phyloP scores from a whole-genome alignment of 2,113 vertebrate species.

The Ginglymostoma cirratum region DNA sequence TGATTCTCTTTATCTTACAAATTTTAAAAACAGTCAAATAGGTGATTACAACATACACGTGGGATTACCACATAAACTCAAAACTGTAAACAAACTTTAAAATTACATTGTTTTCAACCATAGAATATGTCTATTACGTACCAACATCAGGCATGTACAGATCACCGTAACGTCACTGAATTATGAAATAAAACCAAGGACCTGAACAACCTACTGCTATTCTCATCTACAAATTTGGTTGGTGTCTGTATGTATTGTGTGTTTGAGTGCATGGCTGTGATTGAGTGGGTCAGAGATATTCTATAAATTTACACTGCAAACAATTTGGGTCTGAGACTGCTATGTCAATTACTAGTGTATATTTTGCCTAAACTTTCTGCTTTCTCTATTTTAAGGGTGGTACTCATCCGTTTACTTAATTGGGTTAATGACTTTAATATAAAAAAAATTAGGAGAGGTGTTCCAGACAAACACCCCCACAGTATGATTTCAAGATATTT shows the following conservation, averaged over 20 bases:
- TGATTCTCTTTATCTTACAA: too few relatives aligned
- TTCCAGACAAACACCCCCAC: neutral
- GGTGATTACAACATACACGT: too few relatives aligned
- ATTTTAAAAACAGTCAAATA: too few relatives aligned
- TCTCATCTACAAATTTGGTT: too few relatives aligned
- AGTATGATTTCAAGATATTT: neutral
- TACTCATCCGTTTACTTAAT: neutral
- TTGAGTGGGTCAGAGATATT: neutral
- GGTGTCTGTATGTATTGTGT: too few relatives aligned
- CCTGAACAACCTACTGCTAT: neutral
- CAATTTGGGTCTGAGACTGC: neutral
- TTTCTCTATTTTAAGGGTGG: neutral
- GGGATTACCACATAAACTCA: too few relatives aligned
- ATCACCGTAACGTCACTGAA: neutral
- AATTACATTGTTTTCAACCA: neutral
- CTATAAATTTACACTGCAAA: neutral
- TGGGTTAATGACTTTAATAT: neutral
- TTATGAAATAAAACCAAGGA: neutral
- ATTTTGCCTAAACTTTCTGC: neutral
- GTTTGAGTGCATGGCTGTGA: neutral
- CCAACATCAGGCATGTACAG: neutral
- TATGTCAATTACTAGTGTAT: too few relatives aligned
- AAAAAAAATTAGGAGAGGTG: neutral
- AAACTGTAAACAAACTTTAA: too few relatives aligned
- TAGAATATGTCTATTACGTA: neutral